phyloP scores from a whole-genome alignment of 2,797 vertebrate genomes.

The Urocyon cinereoargenteus region DNA sequence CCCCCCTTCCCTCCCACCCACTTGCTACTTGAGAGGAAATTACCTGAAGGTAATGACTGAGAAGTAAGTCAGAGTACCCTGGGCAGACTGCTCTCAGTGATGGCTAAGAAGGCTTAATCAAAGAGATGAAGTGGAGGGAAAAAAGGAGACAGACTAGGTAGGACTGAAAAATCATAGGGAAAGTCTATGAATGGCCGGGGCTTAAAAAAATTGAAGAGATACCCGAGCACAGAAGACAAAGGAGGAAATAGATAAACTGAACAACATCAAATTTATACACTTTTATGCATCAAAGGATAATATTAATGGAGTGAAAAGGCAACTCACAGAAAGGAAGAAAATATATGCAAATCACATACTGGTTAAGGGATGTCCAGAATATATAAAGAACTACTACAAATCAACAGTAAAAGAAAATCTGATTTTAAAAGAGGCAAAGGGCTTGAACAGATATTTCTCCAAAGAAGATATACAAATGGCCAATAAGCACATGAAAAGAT shows the following conservation, averaged over 20 bases:
- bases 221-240: neutral
- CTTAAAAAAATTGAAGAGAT: neutral
- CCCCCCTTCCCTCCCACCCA: neutral
- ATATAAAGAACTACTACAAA: neutral
- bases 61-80: neutral
- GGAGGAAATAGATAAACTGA: neutral
- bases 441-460: slow-evolving; percentile 19
- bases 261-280: neutral
- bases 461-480: neutral
- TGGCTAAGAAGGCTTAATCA: neutral
- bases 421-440: neutral
- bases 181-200: neutral
- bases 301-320: neutral
- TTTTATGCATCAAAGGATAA: neutral
- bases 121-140: neutral
- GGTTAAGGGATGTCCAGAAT: neutral
- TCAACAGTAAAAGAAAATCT: neutral
- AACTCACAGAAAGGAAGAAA: neutral
- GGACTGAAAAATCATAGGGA: neutral
- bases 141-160: neutral
- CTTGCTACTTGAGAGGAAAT: neutral
- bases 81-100: neutral
- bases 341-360: neutral
- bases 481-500: neutral
- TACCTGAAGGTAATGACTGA: neutral